Evolutionary conservation across 1,140 invertebrate species (phyloP), one percentile per base, ranked within the genome.

Genomic region (Xylocopa sonorina): DNA sequence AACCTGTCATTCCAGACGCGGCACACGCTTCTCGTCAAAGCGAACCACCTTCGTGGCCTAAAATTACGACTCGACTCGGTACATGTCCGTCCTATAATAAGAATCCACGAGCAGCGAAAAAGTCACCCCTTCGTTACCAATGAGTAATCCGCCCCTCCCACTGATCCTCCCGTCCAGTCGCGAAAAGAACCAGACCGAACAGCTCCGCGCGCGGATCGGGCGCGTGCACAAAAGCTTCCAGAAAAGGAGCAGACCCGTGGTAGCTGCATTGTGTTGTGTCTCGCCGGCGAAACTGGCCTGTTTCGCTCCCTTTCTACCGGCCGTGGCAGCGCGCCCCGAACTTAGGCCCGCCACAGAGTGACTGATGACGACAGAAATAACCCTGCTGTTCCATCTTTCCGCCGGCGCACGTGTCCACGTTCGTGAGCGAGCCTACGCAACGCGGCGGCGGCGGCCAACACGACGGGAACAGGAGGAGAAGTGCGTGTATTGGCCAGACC

Each of bases 341-440:
- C 64, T 85, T 72, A 74, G 79, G 58, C 64, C 80, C 64, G 80
- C 83, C 81, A 57, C 82, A n/a, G 82, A 87, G 89, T 91, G 88
- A 91, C 89, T 90, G 90, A 91, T 90, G 89, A 88, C 87, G 87
- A 89, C 89, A 88, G 85, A 91, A 91, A 91, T 90, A 90, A 88
- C 89, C 86, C 85, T 69, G 80, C 85, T 69, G 80, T 77, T 78
- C 87, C 81, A 86, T 86, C 82, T 83, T 74, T 58, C 80, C 83
- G 71, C 81, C 64, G 57, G 67, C 83, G 88, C 88, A 88, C 88
- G 90, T 90, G 88, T 78, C 80, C 88, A 82, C 86, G 85, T 86
- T 84, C 86, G 84, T 84, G 88, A 83, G 67, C 50, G 76, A 87
- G 55, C 89, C 86, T 88, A 87, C 88, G 88, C 88, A 86, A 81